Evolutionary conservation across 92 coral and sea anemone species (phyloP), one percentile per base, ranked within the genome.

Genomic region (Bergia puertoricense): DNA sequence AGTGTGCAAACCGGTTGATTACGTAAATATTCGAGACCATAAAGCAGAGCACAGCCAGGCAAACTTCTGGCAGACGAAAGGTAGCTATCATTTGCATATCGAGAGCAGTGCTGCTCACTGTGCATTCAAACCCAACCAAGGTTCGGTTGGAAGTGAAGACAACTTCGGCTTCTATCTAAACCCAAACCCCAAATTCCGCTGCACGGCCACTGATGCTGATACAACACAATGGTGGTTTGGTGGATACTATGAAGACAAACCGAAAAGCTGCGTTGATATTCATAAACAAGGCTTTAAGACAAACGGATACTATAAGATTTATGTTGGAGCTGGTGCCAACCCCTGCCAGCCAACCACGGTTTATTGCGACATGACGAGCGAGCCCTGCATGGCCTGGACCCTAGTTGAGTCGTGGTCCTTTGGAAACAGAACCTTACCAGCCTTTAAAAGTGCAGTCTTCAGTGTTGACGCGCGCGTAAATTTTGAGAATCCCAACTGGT

Each of bases 401-500:
- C 37, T 72, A 72, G 76, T 72, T 23, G 76, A 72, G 76, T 72
- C 76, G 4, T 72, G 76, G 76, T 72, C 76, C 5, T 72, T 72
- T 30, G 40, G 11, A 72, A 72, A 72, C n/a, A 72, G 40, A 40
- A 23, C 40, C 40, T 23, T 22, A 39, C 40, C 76, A 22, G 76
- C 76, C 39, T 72, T 72, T 23, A 72, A 72, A 11, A 72, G 76
- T 13, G 43, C 76, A 3, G 76, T 0, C 39, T 72, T 72, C 39
- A 72, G 76, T 23, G 76, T 72, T 22, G 76, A 72, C 76, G 76
- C 76, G 4, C 76, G 76, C 40, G 76, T 72, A 5, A 72, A 72
- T 40, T 72, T 72, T 23, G 76, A 30, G 76, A 72, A 72, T 23
- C 76, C 76, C 40, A 72, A 72, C 76, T 72, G 76, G 76, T 72